Base-by-base conservation (phyloP, 2,113 vertebrate species). In the Ciconia stormi region DNA sequence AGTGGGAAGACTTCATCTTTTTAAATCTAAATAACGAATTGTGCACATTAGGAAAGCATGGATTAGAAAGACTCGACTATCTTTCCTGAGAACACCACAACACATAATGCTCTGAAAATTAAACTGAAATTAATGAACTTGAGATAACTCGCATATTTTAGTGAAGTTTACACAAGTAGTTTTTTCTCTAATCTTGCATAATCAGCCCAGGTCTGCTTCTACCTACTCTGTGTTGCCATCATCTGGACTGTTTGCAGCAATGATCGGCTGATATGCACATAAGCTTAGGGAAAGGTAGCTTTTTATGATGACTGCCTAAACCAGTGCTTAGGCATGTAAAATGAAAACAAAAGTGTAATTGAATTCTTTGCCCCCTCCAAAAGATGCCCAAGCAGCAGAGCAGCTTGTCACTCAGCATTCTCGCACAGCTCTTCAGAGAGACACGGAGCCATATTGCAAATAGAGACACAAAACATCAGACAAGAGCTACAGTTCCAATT, bases 401-500 rank as follows among this genome's bases (percentile, higher is more conserved):
- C n/a, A 42, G 46, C 69, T 49, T 63, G 73, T 89, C 79, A 84
- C 32, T 97, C 93, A 82, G 90, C 46, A 26, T 73, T 95, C 90
- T 78, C 21, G 8, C 27, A 9, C 12, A 34, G 74, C 74, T 87
- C 80, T 38, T 94, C 86, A 94, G 92, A 96, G 94, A 87, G 76
- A 93, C 76, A 58, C 0, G 0, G 25, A 56, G 81, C 86, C 96
- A 95, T 74, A 84, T 97, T 98, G 98, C 97, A 98, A 99, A 99
- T 96, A 98, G 97, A 98, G 97, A 98, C 97, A 98, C 98, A 98
- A 98, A 98, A 97, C 91, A 95, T 95, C 98, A 97, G 85, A 97
- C 97, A 97, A 98, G 97, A 98, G 97, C 97, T 97, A 97, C 93
- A 79, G 95, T 82, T 97, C 98, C 98, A 99, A 99, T 99, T 99